Evolutionary conservation across 2,797 vertebrate species (phyloP).

Genomic region (Halcyon badia): DNA sequence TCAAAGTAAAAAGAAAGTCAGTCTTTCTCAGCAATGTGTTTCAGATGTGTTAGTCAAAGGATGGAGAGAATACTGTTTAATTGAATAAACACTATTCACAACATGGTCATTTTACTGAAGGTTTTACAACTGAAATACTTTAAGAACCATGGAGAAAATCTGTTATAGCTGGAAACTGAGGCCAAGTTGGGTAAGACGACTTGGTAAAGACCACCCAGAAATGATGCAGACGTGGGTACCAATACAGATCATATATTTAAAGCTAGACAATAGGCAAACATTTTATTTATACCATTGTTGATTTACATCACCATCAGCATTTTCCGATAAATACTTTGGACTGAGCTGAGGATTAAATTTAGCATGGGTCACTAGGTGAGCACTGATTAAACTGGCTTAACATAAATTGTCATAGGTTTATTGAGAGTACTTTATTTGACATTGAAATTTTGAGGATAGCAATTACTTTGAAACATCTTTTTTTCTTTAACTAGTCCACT

Average conservation of each 20-base stretch:
- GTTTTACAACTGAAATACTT: background rate
- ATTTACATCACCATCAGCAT: background rate
- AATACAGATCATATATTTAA: background rate
- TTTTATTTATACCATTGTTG: background rate
- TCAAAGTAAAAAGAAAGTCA: background rate
- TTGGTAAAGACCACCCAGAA: background rate
- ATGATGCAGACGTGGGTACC: background rate
- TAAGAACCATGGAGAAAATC: background rate
- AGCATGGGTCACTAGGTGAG: background rate
- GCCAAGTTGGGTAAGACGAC: background rate
- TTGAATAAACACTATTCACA: background rate
- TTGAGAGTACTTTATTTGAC: background rate
- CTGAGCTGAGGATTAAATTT: background rate
- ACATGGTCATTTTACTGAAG: background rate
- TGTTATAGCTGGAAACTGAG: background rate
- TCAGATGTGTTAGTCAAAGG: background rate
- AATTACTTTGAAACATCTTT: background rate
- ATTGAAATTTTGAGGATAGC: background rate
- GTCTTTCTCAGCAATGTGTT: background rate
- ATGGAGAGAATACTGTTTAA: background rate
- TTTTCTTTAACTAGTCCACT: background rate
- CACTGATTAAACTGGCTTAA: background rate
- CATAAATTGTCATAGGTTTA: background rate
- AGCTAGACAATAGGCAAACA: background rate
- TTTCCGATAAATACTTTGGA: background rate